These are phyloP conservation scores for Sapajus apella DNA, from an alignment of 2,113 vertebrate species.

Conservation along the genomic window DNA sequence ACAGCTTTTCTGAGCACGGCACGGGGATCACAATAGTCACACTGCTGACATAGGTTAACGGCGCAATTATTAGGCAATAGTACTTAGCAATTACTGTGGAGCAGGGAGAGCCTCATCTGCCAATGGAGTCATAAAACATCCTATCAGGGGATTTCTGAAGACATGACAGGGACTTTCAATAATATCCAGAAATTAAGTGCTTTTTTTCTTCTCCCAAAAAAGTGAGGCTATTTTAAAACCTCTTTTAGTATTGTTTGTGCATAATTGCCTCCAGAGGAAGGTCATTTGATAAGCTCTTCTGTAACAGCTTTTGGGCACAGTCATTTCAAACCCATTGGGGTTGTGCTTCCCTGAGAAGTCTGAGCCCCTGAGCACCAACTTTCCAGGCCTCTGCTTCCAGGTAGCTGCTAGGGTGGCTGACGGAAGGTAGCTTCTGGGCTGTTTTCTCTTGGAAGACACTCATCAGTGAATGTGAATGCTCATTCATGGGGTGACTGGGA, in stretches of 20 bases:
- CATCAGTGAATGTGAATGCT: not conserved
- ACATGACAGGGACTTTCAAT: not conserved
- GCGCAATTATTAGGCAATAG: not conserved
- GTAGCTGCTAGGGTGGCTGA: too few relatives aligned
- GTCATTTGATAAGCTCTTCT: not conserved
- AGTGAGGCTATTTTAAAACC: not conserved
- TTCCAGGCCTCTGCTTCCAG: not conserved
- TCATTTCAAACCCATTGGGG: not conserved
- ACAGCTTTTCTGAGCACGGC: not conserved
- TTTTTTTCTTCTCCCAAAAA: not conserved
- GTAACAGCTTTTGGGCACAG: not conserved
- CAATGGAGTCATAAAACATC: not conserved
- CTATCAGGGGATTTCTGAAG: not conserved
- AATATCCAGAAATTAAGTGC: not conserved
- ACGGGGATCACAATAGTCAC: not conserved
- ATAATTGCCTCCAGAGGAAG: not conserved
- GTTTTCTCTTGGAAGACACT: not conserved
- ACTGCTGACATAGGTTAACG: not conserved
- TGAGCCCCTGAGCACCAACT: rapidly evolving
- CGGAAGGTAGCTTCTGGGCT: not conserved
- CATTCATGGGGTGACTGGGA: not conserved
- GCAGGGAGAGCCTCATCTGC: not conserved
- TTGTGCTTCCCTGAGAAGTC: not conserved
- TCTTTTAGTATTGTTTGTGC: not conserved
- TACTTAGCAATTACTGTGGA: not conserved